Percentiles rank a stretch among this genome's conserved stretches.
Evolutionary conservation across 2,888 invertebrate genomes (phyloP).

Genomic region (Drosophila subsilvestris): DNA sequence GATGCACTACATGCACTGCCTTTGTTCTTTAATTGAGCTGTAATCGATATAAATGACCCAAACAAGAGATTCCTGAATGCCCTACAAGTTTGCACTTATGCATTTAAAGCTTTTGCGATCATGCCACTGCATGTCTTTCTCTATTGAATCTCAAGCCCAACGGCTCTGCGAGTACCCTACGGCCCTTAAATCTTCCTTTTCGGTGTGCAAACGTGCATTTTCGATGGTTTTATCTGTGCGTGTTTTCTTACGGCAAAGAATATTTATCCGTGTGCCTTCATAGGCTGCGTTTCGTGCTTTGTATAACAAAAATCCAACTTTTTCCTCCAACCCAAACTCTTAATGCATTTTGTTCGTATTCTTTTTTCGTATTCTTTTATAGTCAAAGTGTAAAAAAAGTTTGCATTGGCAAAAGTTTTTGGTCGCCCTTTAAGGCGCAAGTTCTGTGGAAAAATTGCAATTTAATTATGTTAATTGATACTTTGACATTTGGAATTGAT

Average conservation of each 20-base stretch:
- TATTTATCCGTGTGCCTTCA: slow-evolving; percentile 35
- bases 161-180: neutral
- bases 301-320: slow-evolving; percentile 63
- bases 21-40: slow-evolving; percentile 68
- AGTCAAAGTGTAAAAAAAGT: neutral
- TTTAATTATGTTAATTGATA: slow-evolving; percentile 59
- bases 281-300: slow-evolving; percentile 57
- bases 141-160: no score
- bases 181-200: slow-evolving; percentile 25
- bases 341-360: neutral
- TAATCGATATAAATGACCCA: slow-evolving; percentile 65
- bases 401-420: neutral
- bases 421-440: neutral
- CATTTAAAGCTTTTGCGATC: slow-evolving; percentile 36
- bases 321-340: slow-evolving; percentile 7
- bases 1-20: slow-evolving; percentile 49
- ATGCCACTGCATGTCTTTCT: neutral
- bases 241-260: slow-evolving; percentile 44
- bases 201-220: slow-evolving; percentile 69
- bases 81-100: neutral
- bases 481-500: slow-evolving; percentile 52
- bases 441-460: slow-evolving; percentile 8
- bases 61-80: slow-evolving; percentile 31
- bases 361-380: neutral
- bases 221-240: slow-evolving; percentile 67